Percentiles rank a stretch among this genome's conserved stretches.
Evolutionary conservation across 64 coral and sea anemone species (phyloP).

Genomic region (Pocillopora damicornis): DNA sequence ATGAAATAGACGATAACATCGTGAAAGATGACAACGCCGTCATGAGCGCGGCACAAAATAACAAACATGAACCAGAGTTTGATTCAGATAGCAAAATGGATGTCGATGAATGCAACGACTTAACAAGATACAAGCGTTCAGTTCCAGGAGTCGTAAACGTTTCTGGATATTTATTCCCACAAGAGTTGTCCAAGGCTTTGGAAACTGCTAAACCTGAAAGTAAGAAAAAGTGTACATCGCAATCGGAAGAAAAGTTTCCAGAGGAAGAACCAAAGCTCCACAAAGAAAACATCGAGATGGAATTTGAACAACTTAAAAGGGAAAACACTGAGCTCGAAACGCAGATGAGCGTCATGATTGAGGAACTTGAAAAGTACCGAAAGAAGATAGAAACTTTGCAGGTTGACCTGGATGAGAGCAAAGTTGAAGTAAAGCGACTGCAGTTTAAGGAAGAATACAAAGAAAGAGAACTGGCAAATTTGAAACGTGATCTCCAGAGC

Average conservation of each 20-base stretch:
- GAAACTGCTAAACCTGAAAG: too few species aligned
- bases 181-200: too few species aligned
- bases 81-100: neutral
- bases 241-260: too few species aligned
- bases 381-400: neutral
- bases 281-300: neutral
- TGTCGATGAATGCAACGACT: too few species aligned
- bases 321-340: neutral
- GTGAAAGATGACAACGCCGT: neutral
- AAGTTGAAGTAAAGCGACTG: neutral
- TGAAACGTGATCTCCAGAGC: neutral
- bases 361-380: neutral
- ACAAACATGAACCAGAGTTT: neutral
- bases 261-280: too few species aligned
- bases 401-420: neutral
- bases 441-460: neutral
- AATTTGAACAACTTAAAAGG: neutral
- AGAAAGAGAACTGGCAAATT: constrained; percentile 22
- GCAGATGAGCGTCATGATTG: constrained; percentile 5
- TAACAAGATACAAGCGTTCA: too few species aligned
- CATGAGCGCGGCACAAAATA: neutral
- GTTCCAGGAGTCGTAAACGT: too few species aligned
- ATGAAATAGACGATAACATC: neutral
- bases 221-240: too few species aligned
- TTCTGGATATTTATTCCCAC: too few species aligned